Evolutionary conservation across 2,113 vertebrate species (phyloP).

Genomic region (Corythornis cristatus): DNA sequence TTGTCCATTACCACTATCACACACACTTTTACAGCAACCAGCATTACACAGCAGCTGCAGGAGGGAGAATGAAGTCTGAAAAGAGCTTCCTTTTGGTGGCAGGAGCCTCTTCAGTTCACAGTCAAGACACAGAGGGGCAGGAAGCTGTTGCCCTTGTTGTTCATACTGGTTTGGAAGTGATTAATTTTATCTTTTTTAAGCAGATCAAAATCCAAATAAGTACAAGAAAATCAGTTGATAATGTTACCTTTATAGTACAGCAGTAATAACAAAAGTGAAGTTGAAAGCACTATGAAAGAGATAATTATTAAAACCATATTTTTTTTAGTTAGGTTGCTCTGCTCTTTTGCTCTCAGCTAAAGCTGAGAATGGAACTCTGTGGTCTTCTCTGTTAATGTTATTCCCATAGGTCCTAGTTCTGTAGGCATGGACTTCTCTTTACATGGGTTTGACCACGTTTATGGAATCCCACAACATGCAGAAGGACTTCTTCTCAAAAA

Average conservation of each 20-base stretch:
- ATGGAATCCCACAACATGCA: conserved; percentile 90
- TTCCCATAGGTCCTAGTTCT: conserved; percentile 84
- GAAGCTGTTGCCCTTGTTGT: not conserved
- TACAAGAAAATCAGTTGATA: not conserved
- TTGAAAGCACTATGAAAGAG: not conserved
- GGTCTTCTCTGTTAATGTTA: not conserved
- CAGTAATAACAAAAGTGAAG: not conserved
- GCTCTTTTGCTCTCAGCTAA: not conserved
- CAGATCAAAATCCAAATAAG: not conserved
- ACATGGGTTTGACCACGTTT: conserved; percentile 87
- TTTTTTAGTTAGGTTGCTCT: not conserved
- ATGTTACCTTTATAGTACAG: not conserved
- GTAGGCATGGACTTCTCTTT: conserved; percentile 89
- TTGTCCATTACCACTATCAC: not conserved
- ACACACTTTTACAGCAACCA: not conserved
- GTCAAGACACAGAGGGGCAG: not conserved
- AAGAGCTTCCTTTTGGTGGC: not conserved
- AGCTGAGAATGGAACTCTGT: not conserved
- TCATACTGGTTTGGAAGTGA: not conserved
- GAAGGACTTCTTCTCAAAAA: conserved; percentile 87
- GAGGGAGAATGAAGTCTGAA: not conserved
- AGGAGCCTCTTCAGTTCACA: not conserved
- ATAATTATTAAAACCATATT: not conserved
- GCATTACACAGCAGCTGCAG: not conserved
- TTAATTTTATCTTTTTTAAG: not conserved